These are phyloP conservation scores for Ramphastos sulfuratus DNA, from an alignment of 2,113 vertebrate species.

Conservation along the genomic window DNA sequence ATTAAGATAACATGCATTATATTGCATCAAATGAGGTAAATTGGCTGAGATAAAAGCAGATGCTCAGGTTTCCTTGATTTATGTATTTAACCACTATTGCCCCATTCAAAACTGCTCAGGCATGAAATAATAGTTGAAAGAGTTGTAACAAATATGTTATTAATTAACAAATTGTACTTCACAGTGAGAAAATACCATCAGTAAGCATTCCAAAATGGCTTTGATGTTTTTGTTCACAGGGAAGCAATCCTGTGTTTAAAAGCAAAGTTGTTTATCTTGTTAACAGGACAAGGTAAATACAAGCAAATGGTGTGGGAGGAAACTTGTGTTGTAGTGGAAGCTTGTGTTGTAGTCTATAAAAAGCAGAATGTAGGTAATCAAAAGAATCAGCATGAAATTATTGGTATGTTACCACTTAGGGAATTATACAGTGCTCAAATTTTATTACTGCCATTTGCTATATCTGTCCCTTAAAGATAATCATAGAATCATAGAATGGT, in stretches of 20 bases:
- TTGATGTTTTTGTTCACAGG: not conserved
- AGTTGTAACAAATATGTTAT: not conserved
- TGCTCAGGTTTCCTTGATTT: not conserved
- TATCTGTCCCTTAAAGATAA: not conserved
- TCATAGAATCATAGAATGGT: too few relatives aligned
- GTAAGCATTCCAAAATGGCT: not conserved
- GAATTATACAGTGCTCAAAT: not conserved
- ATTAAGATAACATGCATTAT: not conserved
- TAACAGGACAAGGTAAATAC: not conserved
- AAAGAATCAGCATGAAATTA: not conserved
- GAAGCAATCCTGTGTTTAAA: not conserved
- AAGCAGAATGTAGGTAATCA: not conserved
- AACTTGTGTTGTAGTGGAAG: not conserved
- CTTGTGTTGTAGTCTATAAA: not conserved
- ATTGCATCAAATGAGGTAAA: conserved; percentile 6
- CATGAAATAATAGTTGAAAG: not conserved
- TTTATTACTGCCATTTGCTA: not conserved
- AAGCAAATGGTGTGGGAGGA: not conserved
- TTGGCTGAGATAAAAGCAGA: not conserved
- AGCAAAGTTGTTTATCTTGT: not conserved
- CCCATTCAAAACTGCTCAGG: not conserved
- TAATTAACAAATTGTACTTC: conserved; percentile 12
- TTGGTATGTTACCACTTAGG: not conserved
- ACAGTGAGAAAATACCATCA: not conserved
- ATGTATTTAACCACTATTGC: not conserved